Evolutionary conservation across 2,888 invertebrate species (phyloP).

Genomic region (Volucella bombylans): DNA sequence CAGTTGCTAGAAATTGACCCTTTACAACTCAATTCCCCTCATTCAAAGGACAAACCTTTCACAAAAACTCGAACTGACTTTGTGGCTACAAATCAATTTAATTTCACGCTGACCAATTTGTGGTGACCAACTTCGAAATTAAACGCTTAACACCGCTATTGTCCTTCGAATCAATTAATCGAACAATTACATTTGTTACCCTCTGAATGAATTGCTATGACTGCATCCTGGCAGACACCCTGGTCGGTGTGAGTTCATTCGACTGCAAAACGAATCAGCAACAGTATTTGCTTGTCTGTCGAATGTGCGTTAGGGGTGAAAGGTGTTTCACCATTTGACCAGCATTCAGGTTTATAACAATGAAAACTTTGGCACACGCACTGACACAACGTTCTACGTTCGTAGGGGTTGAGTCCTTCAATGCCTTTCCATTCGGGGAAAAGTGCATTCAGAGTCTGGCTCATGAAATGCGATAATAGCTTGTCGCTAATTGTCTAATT

Average conservation of each 20-base stretch:
- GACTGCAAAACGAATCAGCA: constrained; percentile 55
- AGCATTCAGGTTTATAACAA: constrained; percentile 41
- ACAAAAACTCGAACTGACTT: background rate
- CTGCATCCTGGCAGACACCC: constrained; percentile 25
- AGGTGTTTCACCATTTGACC: constrained; percentile 61
- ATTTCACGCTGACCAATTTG: constrained; percentile 55
- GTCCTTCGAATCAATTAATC: constrained; percentile 69
- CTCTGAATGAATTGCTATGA: constrained; percentile 54
- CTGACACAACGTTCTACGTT: constrained; percentile 12
- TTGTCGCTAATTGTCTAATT: constrained; percentile 73
- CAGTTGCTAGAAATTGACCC: too few species aligned
- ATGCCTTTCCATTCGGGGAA: background rate
- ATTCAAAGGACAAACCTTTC: too few species aligned
- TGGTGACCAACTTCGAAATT: constrained; percentile 34
- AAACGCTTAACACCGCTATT: constrained; percentile 61
- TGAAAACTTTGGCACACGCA: constrained; percentile 54
- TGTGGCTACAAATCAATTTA: constrained; percentile 48
- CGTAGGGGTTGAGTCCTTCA: constrained; percentile 33
- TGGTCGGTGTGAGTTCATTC: constrained; percentile 43
- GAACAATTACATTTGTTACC: constrained; percentile 68
- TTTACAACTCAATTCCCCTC: too few species aligned
- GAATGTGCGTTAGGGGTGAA: constrained; percentile 47
- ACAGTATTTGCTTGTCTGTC: constrained; percentile 4
- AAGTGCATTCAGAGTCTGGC: constrained; percentile 34
- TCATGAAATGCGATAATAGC: constrained; percentile 73